A percentile compares a stretch with the other conserved stretches of the same genome.
These are phyloP conservation scores for Griposia aprilina DNA, from an alignment of 2,888 invertebrate species.

Conservation along the genomic window DNA sequence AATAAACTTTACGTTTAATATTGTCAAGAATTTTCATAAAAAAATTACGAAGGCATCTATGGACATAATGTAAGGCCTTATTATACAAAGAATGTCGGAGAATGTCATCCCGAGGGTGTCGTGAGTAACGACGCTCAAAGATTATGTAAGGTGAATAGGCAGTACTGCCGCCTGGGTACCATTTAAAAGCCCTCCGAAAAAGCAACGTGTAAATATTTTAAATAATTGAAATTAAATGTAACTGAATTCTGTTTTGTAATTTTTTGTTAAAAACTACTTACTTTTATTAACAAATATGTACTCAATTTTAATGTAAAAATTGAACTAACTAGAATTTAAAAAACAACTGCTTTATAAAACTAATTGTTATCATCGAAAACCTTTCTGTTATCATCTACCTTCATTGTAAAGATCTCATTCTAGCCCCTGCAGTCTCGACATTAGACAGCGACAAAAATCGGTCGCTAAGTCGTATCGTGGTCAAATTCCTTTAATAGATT, in stretches of 20 bases:
- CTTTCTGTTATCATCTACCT: not conserved
- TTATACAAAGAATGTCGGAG: slow-evolving; percentile 16
- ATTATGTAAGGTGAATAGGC: slow-evolving; percentile 39
- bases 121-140: slow-evolving; percentile 29
- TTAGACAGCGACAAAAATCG: too few species aligned
- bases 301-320: not conserved
- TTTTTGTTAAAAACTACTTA: not conserved
- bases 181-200: slow-evolving; percentile 20
- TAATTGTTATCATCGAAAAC: not conserved
- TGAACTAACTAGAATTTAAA: too few species aligned
- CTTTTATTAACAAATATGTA: not conserved
- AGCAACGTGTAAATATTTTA: not conserved
- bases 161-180: slow-evolving; percentile 24
- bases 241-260: not conserved
- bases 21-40: slow-evolving; percentile 14
- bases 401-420: not conserved
- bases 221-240: not conserved
- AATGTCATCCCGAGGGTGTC: slow-evolving; percentile 9
- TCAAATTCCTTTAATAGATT: too few species aligned
- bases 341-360: not conserved
- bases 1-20: slow-evolving; percentile 27
- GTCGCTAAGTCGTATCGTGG: too few species aligned
- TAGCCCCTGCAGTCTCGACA: too few species aligned
- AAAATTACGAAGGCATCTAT: slow-evolving; percentile 31
- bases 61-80: slow-evolving; percentile 4